A percentile compares a stretch with the other conserved stretches of the same genome.
These are phyloP conservation scores for Corynorhinus townsendii DNA, from an alignment of 2,113 vertebrate species.

Conservation along the genomic window DNA sequence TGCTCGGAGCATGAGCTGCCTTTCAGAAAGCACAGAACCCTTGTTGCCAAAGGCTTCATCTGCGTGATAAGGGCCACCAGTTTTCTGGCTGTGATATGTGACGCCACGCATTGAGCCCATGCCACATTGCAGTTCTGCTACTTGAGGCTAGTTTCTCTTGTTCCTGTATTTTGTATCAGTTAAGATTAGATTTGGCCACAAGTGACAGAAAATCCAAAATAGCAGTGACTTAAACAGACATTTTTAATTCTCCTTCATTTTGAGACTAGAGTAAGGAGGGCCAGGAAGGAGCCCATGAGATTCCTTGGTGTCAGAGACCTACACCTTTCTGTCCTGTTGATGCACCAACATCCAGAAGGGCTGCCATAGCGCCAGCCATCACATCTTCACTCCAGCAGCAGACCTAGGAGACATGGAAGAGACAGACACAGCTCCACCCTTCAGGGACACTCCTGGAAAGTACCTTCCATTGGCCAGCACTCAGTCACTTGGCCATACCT, in stretches of 20 bases:
- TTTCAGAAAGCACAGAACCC: not conserved
- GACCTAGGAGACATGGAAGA: not conserved
- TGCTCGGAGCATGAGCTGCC: not conserved
- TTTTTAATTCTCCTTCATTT: not conserved
- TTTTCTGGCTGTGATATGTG: not conserved
- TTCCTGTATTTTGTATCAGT: not conserved
- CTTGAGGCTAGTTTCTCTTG: not conserved
- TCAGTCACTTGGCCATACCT: not conserved
- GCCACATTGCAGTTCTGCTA: not conserved
- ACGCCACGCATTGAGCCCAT: not conserved
- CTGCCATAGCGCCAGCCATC: not conserved
- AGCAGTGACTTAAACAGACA: not conserved
- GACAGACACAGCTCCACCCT: not conserved
- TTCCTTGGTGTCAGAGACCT: not conserved
- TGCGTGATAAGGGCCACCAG: not conserved
- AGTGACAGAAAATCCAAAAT: not conserved
- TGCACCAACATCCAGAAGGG: not conserved
- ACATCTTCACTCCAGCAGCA: too few species aligned
- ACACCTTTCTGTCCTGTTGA: not conserved
- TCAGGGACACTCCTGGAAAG: not conserved
- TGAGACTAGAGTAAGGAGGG: not conserved
- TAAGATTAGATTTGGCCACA: not conserved
- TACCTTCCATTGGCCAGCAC: not conserved
- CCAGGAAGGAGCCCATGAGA: fast-evolving
- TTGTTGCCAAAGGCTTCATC: not conserved